Conservation (phyloP, 2,113 vertebrate species). For the Sinocyclocheilus maitianheensis region DNA sequence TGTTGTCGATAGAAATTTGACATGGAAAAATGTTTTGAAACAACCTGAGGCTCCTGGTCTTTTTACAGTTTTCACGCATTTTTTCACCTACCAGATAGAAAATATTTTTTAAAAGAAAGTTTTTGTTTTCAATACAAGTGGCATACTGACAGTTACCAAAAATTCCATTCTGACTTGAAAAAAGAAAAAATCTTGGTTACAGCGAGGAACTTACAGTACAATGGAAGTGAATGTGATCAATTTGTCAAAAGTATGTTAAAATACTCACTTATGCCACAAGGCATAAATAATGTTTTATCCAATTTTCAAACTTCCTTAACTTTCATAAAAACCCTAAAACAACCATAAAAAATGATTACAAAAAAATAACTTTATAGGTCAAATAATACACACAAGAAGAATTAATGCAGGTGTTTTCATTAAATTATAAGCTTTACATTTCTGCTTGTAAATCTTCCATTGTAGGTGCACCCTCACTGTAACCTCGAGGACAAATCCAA, state of each 20-base stretch:
- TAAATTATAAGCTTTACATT: conserved; percentile 2
- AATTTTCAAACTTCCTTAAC: not conserved
- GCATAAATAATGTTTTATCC: not conserved
- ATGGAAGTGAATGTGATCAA: not conserved
- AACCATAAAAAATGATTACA: not conserved
- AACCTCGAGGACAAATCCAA: not conserved
- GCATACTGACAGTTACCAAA: no score
- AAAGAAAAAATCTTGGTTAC: not conserved
- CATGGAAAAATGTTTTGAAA: not conserved
- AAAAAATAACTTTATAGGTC: not conserved
- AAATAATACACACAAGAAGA: not conserved
- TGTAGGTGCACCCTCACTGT: no score
- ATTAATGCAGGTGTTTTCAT: not conserved
- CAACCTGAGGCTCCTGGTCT: not conserved
- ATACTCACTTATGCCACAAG: not conserved
- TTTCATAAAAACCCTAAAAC: not conserved
- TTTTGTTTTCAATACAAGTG: no score
- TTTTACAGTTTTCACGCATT: no score
- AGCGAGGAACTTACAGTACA: not conserved
- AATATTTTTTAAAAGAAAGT: no score
- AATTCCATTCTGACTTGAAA: no score
- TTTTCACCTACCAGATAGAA: no score
- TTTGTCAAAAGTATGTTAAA: not conserved
- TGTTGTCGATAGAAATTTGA: not conserved
- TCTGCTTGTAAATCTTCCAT: not conserved